Base-by-base conservation (phyloP, 2,797 vertebrate genomes). In the Notoglanidium macrostoma region DNA sequence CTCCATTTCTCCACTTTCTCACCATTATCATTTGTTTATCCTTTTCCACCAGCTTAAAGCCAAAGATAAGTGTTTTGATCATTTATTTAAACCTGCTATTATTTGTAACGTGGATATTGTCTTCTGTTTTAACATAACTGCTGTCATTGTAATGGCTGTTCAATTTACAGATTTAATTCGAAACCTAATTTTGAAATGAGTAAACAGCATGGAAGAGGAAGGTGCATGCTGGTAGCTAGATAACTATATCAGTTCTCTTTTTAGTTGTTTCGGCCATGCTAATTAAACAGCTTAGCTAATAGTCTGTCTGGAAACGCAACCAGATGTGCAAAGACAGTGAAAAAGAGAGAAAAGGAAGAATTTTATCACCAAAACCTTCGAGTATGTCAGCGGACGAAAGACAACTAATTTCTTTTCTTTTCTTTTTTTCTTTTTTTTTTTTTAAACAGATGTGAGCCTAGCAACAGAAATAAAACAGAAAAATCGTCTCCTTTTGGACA, bases 271-370 rank as follows among this genome's bases (percentile, higher is more conserved):
- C 57, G n/a, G 35, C 32, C 12, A 17, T 59, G 55, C 32, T 79
- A 12, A 79, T 79, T 59, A 40, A 79, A 59, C 78, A 80, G 10
- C 57, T 80, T 80, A 46, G 57, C 78, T 61, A 44, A 80, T 44
- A 40, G 78, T n/a, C 55, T 80, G 55, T 44, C 55, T 80, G 78
- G 35, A 80, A 61, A 1, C 1, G 78, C 32, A 44, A 63, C 12
- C 78, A n/a, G 78, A 63, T 81, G 40, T 44, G 78, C 57, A 1
- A 81, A 63, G 57, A 46, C 35, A 23, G 55, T 6, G 6, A 61
- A 61, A 23, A 46, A 81, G 23, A 40, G 29, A 61, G 55, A 40
- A 19, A 61, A 59, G 12, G 14, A 21, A 61, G 40, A 81, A 46
- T n/a, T n/a, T 17, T 61, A 14, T 26, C 3, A 4, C 74, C 15